A percentile compares a stretch with the other conserved stretches of the same genome.
phyloP scores from a whole-genome alignment of 2,888 invertebrate species.

The Saturnia pavonia region DNA sequence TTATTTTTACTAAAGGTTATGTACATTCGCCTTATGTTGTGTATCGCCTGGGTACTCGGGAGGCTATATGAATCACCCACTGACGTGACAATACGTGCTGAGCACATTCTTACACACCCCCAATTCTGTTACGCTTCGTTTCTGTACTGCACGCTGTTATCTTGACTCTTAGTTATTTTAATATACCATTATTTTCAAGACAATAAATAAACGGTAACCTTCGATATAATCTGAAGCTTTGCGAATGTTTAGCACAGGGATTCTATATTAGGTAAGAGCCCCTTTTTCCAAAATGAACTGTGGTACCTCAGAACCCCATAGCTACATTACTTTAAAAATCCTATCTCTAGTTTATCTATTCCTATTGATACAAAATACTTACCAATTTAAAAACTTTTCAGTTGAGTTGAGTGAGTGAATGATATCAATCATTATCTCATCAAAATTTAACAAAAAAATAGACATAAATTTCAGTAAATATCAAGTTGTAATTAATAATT shows the following conservation, averaged over 20 bases:
- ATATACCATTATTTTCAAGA: neutral
- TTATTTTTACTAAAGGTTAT: neutral
- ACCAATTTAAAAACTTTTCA: too few species aligned
- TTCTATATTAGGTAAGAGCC: too few species aligned
- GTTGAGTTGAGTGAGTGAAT: too few species aligned
- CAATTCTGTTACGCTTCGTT: neutral
- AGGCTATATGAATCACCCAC: slow-evolving; percentile 40
- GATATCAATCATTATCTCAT: too few species aligned
- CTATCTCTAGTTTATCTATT: too few species aligned
- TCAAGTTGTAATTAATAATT: too few species aligned
- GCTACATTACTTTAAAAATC: too few species aligned
- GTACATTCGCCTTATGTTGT: neutral
- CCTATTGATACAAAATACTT: too few species aligned
- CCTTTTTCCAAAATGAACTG: too few species aligned
- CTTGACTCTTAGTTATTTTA: neutral
- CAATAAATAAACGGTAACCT: neutral
- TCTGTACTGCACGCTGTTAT: neutral
- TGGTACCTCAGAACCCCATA: too few species aligned
- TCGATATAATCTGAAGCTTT: neutral
- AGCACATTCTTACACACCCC: slow-evolving; percentile 17
- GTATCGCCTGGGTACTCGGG: neutral
- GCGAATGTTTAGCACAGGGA: neutral
- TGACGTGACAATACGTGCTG: slow-evolving; percentile 45
- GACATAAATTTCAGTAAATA: too few species aligned
- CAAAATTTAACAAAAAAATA: too few species aligned